Conservation (phyloP, 2,888 invertebrate genomes). For the Pinctada fucata region DNA sequence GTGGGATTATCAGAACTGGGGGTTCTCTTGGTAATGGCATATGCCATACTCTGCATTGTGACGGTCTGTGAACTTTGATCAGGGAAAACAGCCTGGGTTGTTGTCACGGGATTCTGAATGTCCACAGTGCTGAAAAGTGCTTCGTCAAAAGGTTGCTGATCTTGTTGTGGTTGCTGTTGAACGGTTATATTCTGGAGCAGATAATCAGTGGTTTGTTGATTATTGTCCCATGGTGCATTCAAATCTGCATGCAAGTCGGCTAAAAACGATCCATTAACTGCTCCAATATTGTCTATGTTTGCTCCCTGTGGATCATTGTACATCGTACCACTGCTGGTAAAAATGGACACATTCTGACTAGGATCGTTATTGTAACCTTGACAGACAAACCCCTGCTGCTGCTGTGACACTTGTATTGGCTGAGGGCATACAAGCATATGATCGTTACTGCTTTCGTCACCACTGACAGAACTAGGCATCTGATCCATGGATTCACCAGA, state of each 20-base stretch:
- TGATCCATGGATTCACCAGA: background rate
- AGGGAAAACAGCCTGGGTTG: background rate
- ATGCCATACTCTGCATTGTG: background rate
- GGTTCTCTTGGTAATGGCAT: background rate
- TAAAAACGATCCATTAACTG: background rate
- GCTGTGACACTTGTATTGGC: background rate
- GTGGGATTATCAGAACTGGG: background rate
- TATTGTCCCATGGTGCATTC: no score
- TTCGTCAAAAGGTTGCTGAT: background rate
- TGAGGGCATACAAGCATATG: background rate
- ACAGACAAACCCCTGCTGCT: background rate
- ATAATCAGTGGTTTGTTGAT: no score
- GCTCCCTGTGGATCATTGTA: no score
- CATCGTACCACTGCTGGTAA: no score
- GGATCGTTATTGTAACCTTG: no score
- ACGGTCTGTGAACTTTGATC: background rate
- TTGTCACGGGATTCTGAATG: no score
- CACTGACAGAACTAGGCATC: background rate
- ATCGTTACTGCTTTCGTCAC: background rate
- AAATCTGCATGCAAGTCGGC: background rate
- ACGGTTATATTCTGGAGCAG: no score
- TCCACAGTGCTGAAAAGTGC: background rate
- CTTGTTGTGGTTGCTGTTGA: background rate
- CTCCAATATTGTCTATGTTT: background rate
- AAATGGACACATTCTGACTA: no score